Percentiles rank a stretch among this genome's conserved stretches.
Evolutionary conservation across 2,888 invertebrate genomes (phyloP).

Genomic region (Calephelis perditalis): DNA sequence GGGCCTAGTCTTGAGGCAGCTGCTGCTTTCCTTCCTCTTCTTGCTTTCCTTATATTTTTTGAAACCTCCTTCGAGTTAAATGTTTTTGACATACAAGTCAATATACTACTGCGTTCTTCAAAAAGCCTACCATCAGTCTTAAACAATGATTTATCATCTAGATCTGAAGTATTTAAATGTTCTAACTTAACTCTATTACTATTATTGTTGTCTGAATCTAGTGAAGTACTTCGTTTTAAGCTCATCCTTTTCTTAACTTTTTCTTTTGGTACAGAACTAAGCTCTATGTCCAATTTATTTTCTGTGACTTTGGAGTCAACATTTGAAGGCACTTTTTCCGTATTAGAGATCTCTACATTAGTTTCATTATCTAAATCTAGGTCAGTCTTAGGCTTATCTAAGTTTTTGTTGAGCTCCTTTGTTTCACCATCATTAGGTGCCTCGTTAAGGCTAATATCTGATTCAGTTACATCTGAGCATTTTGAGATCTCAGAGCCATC

Average conservation of each 20-base stretch:
- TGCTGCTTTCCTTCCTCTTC: constrained; percentile 65
- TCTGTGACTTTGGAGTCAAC: constrained; percentile 63
- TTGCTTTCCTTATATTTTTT: constrained; percentile 68
- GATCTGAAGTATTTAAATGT: constrained; percentile 67
- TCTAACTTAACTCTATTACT: constrained; percentile 72
- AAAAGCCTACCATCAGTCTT: constrained; percentile 80
- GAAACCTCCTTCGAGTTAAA: constrained; percentile 71
- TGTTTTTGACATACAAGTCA: constrained; percentile 75
- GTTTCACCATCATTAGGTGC: constrained; percentile 60
- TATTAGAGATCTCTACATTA: constrained; percentile 75
- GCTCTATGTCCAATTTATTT: constrained; percentile 53
- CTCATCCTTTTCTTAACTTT: constrained; percentile 65
- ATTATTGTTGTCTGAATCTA: constrained; percentile 77
- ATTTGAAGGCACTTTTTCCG: constrained; percentile 74
- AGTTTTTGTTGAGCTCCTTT: constrained; percentile 72
- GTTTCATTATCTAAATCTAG: constrained; percentile 76
- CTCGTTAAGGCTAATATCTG: constrained; percentile 81
- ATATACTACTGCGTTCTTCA: constrained; percentile 70
- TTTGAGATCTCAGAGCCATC: constrained; percentile 81
- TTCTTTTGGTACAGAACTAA: constrained; percentile 55
- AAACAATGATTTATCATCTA: constrained; percentile 78
- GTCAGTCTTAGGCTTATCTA: constrained; percentile 76
- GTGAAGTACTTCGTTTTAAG: constrained; percentile 74
- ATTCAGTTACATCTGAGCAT: constrained; percentile 79
- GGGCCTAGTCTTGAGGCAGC: constrained; percentile 41